These are phyloP conservation scores for Andrena trimmerana DNA, from an alignment of 2,888 invertebrate genomes.

Conservation along the genomic window DNA sequence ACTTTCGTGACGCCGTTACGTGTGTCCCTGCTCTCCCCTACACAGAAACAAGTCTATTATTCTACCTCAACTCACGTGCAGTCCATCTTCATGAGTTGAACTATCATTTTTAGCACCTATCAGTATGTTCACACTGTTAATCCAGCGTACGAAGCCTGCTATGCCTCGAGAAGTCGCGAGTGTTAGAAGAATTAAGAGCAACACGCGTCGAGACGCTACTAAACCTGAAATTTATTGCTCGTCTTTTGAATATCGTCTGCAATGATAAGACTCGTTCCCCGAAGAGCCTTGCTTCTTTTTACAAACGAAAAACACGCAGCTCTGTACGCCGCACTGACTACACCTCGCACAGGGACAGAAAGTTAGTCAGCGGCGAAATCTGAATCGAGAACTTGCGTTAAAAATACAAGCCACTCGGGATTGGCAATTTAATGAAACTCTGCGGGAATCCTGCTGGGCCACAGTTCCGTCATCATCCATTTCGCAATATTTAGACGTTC, in stretches of 20 bases:
- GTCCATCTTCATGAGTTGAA: not conserved
- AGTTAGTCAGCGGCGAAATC: too few species aligned
- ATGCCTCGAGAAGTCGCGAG: not conserved
- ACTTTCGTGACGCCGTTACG: too few species aligned
- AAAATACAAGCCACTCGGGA: not conserved
- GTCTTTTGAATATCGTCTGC: conserved; percentile 17
- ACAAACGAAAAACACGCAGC: not conserved
- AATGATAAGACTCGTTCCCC: conserved; percentile 36
- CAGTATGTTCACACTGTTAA: not conserved
- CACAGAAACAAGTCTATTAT: too few species aligned
- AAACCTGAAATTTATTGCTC: conserved; percentile 44
- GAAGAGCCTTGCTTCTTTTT: conserved; percentile 15
- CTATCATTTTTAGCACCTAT: too few species aligned
- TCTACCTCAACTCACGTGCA: too few species aligned
- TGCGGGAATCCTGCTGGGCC: not conserved
- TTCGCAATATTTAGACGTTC: conserved; percentile 6
- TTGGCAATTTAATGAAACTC: not conserved
- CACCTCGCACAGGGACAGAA: not conserved
- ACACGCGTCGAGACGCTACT: conserved; percentile 15
- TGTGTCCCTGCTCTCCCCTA: too few species aligned
- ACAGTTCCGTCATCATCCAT: not conserved
- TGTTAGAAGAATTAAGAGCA: not conserved
- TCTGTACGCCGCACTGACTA: not conserved
- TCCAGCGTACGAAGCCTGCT: not conserved
- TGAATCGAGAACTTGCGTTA: not conserved